A percentile compares a stretch with the other conserved stretches of the same genome.
These are phyloP conservation scores for Machimus atricapillus DNA, from an alignment of 2,888 invertebrate genomes.

Conservation along the genomic window DNA sequence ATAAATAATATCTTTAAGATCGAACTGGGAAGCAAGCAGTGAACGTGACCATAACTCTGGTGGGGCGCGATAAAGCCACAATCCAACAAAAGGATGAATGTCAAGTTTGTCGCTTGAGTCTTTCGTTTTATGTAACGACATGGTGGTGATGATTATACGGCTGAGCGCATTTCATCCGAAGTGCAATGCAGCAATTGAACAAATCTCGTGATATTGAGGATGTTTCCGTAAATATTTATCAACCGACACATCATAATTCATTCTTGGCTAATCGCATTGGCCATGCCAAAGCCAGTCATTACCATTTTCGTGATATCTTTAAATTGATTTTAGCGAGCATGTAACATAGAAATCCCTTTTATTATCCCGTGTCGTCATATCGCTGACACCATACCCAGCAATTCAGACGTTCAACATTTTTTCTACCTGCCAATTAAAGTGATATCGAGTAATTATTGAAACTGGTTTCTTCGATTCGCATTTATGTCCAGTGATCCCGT, in stretches of 20 bases:
- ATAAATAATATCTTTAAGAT: background rate
- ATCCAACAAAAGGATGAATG: background rate
- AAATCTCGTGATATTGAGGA: background rate
- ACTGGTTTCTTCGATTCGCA: constrained; percentile 34
- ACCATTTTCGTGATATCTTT: constrained; percentile 20
- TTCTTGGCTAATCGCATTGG: background rate
- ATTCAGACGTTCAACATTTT: constrained; percentile 22
- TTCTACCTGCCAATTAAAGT: constrained; percentile 34
- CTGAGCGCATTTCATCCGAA: background rate
- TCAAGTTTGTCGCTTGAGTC: background rate
- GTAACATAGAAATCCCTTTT: constrained; percentile 21
- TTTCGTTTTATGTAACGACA: background rate
- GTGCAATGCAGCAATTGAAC: background rate
- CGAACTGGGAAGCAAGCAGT: background rate
- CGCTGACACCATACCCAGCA: constrained; percentile 26
- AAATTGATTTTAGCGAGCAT: constrained; percentile 20
- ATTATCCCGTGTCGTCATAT: constrained; percentile 23
- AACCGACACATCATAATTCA: constrained; percentile 2
- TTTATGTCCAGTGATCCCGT: background rate
- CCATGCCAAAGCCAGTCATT: constrained; percentile 7
- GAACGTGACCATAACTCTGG: background rate
- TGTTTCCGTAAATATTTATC: constrained; percentile 19
- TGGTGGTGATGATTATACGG: background rate
- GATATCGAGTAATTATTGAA: constrained; percentile 41
- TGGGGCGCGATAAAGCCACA: background rate